Conservation (phyloP, 2,888 invertebrate genomes). For the Cheilosia urbana region DNA sequence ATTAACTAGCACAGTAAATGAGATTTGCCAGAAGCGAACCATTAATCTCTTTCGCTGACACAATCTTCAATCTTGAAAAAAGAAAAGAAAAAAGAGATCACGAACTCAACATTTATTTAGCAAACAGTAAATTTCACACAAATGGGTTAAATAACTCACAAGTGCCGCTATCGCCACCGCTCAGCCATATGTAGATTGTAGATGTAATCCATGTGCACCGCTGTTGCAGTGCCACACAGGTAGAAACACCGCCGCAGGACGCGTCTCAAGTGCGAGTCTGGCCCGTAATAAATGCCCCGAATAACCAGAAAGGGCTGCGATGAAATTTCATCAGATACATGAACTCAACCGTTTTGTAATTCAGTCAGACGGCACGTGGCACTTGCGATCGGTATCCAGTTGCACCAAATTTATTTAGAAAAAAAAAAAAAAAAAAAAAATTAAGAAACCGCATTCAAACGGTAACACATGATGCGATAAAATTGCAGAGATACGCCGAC, state of each 20-base stretch:
- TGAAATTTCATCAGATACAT: constrained; percentile 72
- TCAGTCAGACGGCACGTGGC: constrained; percentile 76
- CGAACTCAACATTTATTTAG: background rate
- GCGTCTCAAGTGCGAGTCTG: constrained; percentile 51
- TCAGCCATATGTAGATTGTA: constrained; percentile 52
- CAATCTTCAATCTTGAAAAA: constrained; percentile 61
- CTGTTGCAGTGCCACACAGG: constrained; percentile 55
- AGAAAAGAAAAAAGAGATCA: constrained; percentile 1
- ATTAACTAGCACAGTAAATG: constrained; percentile 13
- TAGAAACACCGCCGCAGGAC: constrained; percentile 55
- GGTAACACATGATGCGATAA: constrained; percentile 75
- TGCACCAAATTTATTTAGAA: constrained; percentile 39
- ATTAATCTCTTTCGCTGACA: background rate
- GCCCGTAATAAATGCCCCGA: constrained; percentile 63
- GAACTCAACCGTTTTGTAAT: constrained; percentile 71
- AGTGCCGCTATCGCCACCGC: constrained; percentile 59
- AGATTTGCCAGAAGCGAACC: constrained; percentile 15
- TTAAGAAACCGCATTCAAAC: constrained; percentile 63
- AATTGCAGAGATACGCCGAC: constrained; percentile 61
- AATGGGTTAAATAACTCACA: constrained; percentile 62
- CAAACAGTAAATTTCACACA: constrained; percentile 45
- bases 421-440: constrained; percentile 1
- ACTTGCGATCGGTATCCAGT: constrained; percentile 66
- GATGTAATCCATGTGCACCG: constrained; percentile 26
- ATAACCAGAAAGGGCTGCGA: constrained; percentile 62